Evolutionary conservation across 2,888 invertebrate species (phyloP).

Genomic region (Lysandra bellargus): DNA sequence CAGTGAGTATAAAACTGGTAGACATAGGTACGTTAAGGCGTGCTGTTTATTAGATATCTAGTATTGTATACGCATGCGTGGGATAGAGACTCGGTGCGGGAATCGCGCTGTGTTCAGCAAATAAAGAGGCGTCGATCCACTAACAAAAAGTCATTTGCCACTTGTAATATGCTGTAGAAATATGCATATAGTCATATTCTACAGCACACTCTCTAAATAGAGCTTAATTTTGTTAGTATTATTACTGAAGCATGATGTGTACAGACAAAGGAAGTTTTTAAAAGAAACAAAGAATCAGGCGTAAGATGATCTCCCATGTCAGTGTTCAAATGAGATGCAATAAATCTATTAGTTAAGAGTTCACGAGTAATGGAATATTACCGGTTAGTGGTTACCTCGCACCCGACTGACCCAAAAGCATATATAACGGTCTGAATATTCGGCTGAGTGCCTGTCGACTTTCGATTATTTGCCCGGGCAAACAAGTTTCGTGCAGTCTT

Average conservation of each 20-base stretch:
- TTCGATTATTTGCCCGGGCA: conserved; percentile 41
- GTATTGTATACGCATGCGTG: neutral
- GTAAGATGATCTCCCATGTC: neutral
- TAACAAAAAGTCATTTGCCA: neutral
- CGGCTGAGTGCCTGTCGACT: conserved; percentile 40
- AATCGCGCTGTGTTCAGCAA: neutral
- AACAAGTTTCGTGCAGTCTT: conserved; percentile 30
- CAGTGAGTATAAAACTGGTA: too few species aligned
- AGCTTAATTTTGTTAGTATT: too few species aligned
- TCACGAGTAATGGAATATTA: conserved; percentile 32
- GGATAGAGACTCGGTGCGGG: neutral
- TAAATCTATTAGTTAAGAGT: conserved; percentile 26
- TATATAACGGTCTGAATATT: conserved; percentile 43
- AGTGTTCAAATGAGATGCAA: conserved; percentile 2
- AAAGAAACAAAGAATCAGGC: neutral
- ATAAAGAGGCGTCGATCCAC: neutral
- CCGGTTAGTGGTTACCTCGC: conserved; percentile 21
- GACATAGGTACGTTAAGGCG: neutral
- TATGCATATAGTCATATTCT: too few species aligned
- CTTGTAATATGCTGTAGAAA: neutral
- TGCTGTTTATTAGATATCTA: neutral
- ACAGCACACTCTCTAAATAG: too few species aligned
- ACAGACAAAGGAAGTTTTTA: too few species aligned
- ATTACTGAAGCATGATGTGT: too few species aligned
- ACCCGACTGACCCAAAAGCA: conserved; percentile 41